Evolutionary conservation across 2,113 vertebrate species (phyloP), one percentile per base, ranked within the genome.

Genomic region (Eulemur rufifrons): DNA sequence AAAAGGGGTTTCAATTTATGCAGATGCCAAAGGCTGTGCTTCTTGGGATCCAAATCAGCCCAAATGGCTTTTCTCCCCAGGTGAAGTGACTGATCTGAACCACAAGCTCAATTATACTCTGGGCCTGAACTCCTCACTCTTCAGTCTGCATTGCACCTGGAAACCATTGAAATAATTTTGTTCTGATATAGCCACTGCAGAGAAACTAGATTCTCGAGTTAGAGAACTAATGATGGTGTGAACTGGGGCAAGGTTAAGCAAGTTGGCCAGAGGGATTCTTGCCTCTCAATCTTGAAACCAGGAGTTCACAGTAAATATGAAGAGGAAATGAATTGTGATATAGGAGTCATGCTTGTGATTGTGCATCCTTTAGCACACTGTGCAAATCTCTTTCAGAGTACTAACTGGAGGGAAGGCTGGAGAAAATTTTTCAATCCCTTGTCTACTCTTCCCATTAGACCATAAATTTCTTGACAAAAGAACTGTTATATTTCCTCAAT

Each of bases 1-100:
- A 59, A n/a, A 32, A 13, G 13, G 94, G 74, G 4, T 63, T 96
- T 76, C 83, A 92, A 47, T 97, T 96, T 95, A 88, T 83, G 92
- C 66, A 37, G 56, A 34, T 80, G 73, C 85, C 96, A 97, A 81
- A 95, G 32, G 37, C 29, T 90, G 0, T 88, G 39, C 74, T 82
- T 87, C 86, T 92, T 34, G 66, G n/a, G 8, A 66, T 73, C 84
- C 78, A 86, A 85, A 45, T 37, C 84, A 96, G 34, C 76, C 84
- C 32, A 4, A 6, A 66, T 82, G 59, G 34, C 52, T 91, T 96
- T 54, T 68, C 71, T 84, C 84, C 34, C 2, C 3, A 47, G 8
- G 5, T 71, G 73, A 17, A 59, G 54, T 84, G 42, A 86, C 25
- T 34, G 50, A 74, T 94, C 18, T 93, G 42, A 94, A 66, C 45